Conservation (phyloP, 2,113 vertebrate species). For the Pelmatolapia mariae region DNA sequence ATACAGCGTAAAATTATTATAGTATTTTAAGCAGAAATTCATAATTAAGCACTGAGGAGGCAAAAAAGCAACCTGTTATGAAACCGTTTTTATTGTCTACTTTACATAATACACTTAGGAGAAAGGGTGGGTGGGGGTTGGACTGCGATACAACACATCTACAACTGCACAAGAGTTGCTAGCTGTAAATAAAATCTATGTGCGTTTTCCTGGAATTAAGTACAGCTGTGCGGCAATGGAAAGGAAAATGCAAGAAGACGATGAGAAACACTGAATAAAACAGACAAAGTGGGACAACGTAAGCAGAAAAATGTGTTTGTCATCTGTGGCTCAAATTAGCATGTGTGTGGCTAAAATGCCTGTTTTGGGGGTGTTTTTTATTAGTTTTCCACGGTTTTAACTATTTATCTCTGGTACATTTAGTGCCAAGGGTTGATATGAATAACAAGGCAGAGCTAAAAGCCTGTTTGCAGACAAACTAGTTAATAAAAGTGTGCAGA, state of each 20-base stretch:
- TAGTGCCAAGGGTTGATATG: not conserved
- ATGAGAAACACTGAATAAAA: not conserved
- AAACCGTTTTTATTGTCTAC: not conserved
- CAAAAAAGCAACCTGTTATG: not conserved
- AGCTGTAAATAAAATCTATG: not conserved
- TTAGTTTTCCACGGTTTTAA: not conserved
- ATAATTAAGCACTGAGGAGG: not conserved
- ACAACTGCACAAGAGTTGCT: not conserved
- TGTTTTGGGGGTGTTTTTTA: not conserved
- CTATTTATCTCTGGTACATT: not conserved
- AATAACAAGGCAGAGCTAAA: not conserved
- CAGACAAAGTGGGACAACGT: not conserved
- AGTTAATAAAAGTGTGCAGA: not conserved
- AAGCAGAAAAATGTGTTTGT: constrained; percentile 1
- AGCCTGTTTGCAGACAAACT: not conserved
- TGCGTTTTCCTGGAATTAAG: constrained; percentile 13
- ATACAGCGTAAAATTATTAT: not conserved
- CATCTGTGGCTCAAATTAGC: not conserved
- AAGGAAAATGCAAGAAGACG: not conserved
- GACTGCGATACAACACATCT: not conserved
- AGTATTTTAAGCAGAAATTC: not conserved
- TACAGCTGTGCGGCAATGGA: not conserved
- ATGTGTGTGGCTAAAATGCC: not conserved
- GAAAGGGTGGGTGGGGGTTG: not conserved
- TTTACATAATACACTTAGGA: constrained; percentile 13